A percentile compares a stretch with the other conserved stretches of the same genome.
These are phyloP conservation scores for Lithophane leautieri DNA, from an alignment of 2,888 invertebrate genomes.

Conservation along the genomic window DNA sequence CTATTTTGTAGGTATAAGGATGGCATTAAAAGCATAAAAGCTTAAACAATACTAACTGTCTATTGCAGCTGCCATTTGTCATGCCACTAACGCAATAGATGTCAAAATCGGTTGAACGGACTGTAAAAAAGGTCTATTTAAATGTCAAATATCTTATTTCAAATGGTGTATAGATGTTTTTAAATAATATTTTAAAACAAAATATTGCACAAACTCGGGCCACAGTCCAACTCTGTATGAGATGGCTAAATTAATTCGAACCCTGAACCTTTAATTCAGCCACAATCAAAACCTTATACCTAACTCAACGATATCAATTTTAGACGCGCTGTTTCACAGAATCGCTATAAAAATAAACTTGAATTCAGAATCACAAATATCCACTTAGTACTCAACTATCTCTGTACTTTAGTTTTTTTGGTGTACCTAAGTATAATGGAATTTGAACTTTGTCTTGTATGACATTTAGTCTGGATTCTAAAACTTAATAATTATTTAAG, in stretches of 20 bases:
- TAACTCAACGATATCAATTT: constrained; percentile 23
- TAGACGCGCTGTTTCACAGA: background rate
- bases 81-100: too few relatives aligned
- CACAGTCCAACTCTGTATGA: constrained; percentile 1
- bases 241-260: constrained; percentile 29
- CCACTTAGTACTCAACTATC: background rate
- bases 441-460: background rate
- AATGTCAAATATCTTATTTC: too few relatives aligned
- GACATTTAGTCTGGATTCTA: background rate
- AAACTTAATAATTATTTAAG: background rate
- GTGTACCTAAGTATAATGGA: background rate
- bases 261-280: constrained; percentile 15
- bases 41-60: too few relatives aligned
- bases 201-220: constrained; percentile 40
- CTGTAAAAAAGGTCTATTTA: too few relatives aligned
- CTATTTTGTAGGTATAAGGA: too few relatives aligned
- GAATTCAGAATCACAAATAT: constrained; percentile 13
- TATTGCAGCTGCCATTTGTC: too few relatives aligned
- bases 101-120: too few relatives aligned
- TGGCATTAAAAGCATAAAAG: too few relatives aligned
- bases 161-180: background rate
- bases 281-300: constrained; percentile 45
- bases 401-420: background rate
- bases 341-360: background rate
- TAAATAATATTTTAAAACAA: constrained; percentile 19